phyloP scores from a whole-genome alignment of 1,140 invertebrate species.

The Probaryconus sp. region DNA sequence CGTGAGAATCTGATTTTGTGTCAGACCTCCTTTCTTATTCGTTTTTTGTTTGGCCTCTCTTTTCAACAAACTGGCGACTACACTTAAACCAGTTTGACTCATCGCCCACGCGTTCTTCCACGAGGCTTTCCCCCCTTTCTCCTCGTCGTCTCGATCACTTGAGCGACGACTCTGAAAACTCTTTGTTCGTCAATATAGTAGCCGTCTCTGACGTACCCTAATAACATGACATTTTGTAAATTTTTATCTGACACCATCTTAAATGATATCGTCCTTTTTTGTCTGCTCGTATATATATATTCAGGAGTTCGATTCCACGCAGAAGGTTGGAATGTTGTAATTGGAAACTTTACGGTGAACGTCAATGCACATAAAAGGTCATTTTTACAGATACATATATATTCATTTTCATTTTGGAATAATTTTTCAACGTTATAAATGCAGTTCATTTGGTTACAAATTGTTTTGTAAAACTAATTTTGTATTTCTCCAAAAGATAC shows the following conservation, averaged over 20 bases:
- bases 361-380: too few species aligned
- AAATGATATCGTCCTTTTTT: constrained; percentile 8
- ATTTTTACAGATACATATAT: too few species aligned
- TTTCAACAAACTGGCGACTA: constrained; percentile 51
- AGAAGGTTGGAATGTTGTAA: too few species aligned
- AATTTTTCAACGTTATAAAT: too few species aligned
- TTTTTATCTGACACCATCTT: constrained; percentile 37
- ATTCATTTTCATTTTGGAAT: too few species aligned
- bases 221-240: constrained; percentile 40
- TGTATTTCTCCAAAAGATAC: too few species aligned
- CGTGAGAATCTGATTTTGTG: constrained; percentile 55
- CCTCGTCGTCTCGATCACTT: constrained; percentile 38
- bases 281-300: background rate
- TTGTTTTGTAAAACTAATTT: too few species aligned
- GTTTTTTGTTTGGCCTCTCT: constrained; percentile 34
- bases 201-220: constrained; percentile 39
- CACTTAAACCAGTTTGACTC: constrained; percentile 68
- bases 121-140: constrained; percentile 46
- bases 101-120: constrained; percentile 65
- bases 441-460: too few species aligned
- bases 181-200: constrained; percentile 60
- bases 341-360: too few species aligned
- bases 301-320: too few species aligned
- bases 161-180: constrained; percentile 45
- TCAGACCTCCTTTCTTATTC: constrained; percentile 32